Evolutionary conservation across 2,888 invertebrate species (phyloP), one percentile per base, ranked within the genome.

Genomic region (Lathronympha strigana): DNA sequence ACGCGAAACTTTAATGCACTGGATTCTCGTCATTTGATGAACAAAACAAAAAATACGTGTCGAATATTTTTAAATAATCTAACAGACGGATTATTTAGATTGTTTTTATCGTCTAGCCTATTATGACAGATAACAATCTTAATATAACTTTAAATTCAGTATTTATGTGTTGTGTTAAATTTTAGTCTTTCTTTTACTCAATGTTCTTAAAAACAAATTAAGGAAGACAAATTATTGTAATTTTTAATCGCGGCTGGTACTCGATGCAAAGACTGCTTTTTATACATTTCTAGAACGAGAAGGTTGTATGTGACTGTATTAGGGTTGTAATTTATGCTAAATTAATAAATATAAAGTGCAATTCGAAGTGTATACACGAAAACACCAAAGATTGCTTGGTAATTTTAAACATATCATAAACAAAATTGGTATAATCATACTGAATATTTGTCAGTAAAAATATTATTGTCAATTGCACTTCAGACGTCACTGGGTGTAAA

Each of bases 341-440:
- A 49, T 63, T 17, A 23, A 61, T 17, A 23, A 53, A 49, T 68
- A 63, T 25, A 57, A 55, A 69, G 60, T 62, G 64, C 55, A 68
- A 66, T 51, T 64, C 55, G n/a, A 66, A 57, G 67, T 60, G 63
- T 73, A 74, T 80, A 72, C 76, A 72, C 75, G 73, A 75, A 69
- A 70, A 80, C 79, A 86, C 88, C 87, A 88, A 88, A 88, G 87
- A 88, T 79, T 73, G 81, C 83, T 82, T 82, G 76, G 71, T 57
- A 80, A 74, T 76, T 76, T 78, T 74, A 74, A 73, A 80, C 80
- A 84, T 84, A 84, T 82, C 82, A 72, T 54, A 54, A 49, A 63
- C 57, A 13, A 17, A 54, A 55, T 31, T 55, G 28, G 40, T 4
- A 23, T 54, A 11, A 40, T 17, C 4, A 28, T 15, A 49, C 4